Evolutionary conservation across 1,140 invertebrate genomes (phyloP).

Genomic region (Adelges cooleyi): DNA sequence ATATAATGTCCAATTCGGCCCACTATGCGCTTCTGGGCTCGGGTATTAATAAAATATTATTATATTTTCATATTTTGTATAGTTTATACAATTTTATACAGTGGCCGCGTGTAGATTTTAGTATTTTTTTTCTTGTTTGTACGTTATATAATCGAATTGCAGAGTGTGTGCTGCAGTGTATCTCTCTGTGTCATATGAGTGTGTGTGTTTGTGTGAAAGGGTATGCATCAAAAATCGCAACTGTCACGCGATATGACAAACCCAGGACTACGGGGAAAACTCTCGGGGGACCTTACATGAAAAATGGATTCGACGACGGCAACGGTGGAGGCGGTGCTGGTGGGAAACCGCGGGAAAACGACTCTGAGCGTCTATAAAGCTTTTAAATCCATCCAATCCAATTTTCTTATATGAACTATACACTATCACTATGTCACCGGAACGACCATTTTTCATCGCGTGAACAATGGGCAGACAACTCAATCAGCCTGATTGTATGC

Average conservation of each 20-base stretch:
- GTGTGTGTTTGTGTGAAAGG: no score
- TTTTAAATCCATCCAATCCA: constrained; percentile 28
- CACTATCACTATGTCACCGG: constrained; percentile 26
- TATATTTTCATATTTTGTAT: no score
- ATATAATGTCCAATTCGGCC: no score
- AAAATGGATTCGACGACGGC: constrained; percentile 24
- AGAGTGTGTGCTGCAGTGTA: no score
- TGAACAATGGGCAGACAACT: constrained; percentile 28
- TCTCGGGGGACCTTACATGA: constrained; percentile 17
- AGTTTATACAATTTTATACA: no score
- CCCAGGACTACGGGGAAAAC: constrained; percentile 22
- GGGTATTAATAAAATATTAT: no score
- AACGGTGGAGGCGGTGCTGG: neutral
- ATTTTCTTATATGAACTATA: constrained; percentile 27
- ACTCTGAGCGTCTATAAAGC: constrained; percentile 27
- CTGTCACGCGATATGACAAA: constrained; percentile 26
- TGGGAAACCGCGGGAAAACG: constrained; percentile 25
- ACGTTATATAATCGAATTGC: no score
- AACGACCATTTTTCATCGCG: constrained; percentile 27
- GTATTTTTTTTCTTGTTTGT: no score
- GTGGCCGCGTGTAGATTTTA: no score
- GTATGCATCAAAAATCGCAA: constrained; percentile 16
- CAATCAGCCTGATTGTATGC: constrained; percentile 26
- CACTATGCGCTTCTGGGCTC: no score
- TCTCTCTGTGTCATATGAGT: no score